A percentile compares a stretch with the other conserved stretches of the same genome.
Conservation (phyloP, 2,113 vertebrate genomes). For the Ivindomyrus marchei region DNA sequence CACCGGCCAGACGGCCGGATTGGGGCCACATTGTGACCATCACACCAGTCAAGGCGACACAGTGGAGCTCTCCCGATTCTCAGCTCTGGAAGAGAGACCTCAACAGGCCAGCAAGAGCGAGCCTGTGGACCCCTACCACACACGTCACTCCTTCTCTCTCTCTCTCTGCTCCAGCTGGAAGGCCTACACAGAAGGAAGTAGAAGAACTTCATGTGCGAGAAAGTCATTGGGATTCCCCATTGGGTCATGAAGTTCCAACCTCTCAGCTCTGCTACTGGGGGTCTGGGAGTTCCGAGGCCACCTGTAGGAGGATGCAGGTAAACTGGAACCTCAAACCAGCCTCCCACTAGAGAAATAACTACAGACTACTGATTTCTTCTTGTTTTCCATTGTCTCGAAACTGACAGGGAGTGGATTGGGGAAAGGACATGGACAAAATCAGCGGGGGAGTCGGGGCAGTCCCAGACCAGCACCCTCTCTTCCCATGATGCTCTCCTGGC, state of each 20-base stretch:
- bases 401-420: not conserved
- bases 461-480: not conserved
- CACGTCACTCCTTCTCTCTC: not conserved
- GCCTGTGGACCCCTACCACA: not conserved
- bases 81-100: not conserved
- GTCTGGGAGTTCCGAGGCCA: not conserved
- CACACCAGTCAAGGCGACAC: not conserved
- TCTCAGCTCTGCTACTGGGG: not conserved
- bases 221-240: not conserved
- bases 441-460: not conserved
- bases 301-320: not conserved
- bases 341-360: not conserved
- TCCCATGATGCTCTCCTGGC: not conserved
- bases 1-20: not conserved
- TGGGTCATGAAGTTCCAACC: not conserved
- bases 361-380: not conserved
- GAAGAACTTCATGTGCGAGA: not conserved
- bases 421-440: not conserved
- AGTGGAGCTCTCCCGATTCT: not conserved
- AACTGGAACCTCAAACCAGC: not conserved
- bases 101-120: not conserved
- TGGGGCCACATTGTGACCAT: not conserved
- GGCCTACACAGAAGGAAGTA: not conserved
- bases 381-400: not conserved
- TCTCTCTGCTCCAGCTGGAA: not conserved